Percentiles rank a stretch among this genome's conserved stretches.
Conservation (phyloP, 2,113 vertebrate species). For the Nesogale talazaci region DNA sequence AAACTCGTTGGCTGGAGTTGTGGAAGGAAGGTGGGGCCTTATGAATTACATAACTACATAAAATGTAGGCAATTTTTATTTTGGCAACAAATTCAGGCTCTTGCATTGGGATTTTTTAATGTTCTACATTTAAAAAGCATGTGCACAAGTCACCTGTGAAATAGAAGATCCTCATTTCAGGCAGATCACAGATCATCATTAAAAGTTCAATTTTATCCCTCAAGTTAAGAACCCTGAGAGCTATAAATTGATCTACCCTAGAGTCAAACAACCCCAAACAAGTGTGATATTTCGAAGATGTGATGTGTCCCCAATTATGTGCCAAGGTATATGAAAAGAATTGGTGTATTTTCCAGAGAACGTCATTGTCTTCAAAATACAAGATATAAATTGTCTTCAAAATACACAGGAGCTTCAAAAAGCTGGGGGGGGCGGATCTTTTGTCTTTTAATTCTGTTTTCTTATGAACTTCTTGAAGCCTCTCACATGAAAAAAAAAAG, state of each 20-base stretch:
- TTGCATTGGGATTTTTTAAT: constrained; percentile 33
- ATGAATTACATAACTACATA: constrained; percentile 43
- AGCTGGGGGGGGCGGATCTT: no score
- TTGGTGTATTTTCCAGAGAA: not conserved
- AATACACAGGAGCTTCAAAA: not conserved
- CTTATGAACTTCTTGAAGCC: no score
- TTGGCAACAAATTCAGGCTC: constrained; percentile 50
- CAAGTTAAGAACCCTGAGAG: not conserved
- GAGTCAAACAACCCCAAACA: not conserved
- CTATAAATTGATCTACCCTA: not conserved
- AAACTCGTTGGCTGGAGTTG: constrained; percentile 58
- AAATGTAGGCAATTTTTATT: constrained; percentile 60
- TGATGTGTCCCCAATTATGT: not conserved
- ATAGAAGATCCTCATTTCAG: constrained; percentile 2
- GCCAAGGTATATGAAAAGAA: not conserved
- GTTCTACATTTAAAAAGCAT: constrained; percentile 42
- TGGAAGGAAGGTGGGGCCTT: constrained; percentile 61
- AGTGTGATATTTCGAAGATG: not conserved
- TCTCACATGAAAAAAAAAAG: not conserved
- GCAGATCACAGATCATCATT: not conserved
- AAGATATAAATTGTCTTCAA: not conserved
- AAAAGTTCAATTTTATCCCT: not conserved
- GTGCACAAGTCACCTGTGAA: not conserved
- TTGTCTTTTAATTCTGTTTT: no score
- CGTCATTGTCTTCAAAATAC: constrained; percentile 1